phyloP scores from a whole-genome alignment of 2,113 vertebrate genomes.

The Siphamia tubifer region DNA sequence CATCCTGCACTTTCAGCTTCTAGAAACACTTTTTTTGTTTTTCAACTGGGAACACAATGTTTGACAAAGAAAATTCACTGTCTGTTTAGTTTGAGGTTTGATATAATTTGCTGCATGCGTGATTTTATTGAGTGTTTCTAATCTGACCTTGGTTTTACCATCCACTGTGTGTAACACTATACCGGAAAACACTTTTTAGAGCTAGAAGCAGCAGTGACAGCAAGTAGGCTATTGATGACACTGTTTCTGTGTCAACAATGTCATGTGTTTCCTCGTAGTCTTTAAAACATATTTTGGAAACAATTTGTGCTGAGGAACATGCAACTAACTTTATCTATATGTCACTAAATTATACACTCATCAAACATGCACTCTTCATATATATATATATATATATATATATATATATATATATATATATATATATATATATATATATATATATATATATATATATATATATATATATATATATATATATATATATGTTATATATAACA shows the following conservation, averaged over 20 bases:
- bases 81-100: background rate
- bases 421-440: too few species aligned
- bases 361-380: too few species aligned
- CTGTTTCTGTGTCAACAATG: background rate
- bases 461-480: too few species aligned
- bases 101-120: background rate
- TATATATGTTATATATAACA: too few species aligned
- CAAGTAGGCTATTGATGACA: background rate
- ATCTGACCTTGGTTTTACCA: constrained; percentile 18
- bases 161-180: constrained; percentile 11
- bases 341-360: too few species aligned
- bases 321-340: too few species aligned
- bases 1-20: too few species aligned
- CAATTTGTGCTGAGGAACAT: background rate
- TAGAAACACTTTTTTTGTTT: background rate
- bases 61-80: too few species aligned
- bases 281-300: background rate
- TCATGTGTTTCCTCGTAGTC: background rate
- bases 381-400: too few species aligned
- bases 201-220: background rate
- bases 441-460: too few species aligned
- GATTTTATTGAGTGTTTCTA: background rate
- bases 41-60: too few species aligned
- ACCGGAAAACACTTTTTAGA: background rate
- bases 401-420: too few species aligned